Evolutionary conservation across 2,888 invertebrate genomes (phyloP).

Genomic region (Chaitophorus viminalis): DNA sequence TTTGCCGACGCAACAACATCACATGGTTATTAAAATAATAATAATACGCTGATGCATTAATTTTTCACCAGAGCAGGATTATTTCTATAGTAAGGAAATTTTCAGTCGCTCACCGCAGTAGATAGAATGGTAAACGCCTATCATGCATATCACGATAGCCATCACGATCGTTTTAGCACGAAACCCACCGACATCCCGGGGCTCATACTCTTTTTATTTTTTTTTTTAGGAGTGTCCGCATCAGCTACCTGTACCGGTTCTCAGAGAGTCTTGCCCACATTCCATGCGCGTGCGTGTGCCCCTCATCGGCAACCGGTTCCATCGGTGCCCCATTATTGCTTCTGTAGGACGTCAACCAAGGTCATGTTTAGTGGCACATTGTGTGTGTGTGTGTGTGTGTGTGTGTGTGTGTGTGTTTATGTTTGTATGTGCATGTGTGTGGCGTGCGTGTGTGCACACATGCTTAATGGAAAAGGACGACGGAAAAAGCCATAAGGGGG

Average conservation of each 20-base stretch:
- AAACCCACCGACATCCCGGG: constrained; percentile 17
- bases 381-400: not conserved
- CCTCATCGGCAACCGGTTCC: constrained; percentile 49
- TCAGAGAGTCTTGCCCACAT: constrained; percentile 43
- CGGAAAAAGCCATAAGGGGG: constrained; percentile 30
- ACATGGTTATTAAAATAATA: too few species aligned
- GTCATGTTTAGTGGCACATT: constrained; percentile 52
- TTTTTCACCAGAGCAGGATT: not conserved
- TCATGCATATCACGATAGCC: not conserved
- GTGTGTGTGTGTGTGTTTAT: not conserved
- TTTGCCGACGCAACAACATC: too few species aligned
- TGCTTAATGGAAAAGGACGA: constrained; percentile 24
- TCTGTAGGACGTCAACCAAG: constrained; percentile 57
- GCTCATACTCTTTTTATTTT: not conserved
- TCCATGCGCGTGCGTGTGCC: constrained; percentile 37
- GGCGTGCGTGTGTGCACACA: too few species aligned
- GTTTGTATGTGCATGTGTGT: not conserved
- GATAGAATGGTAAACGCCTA: not conserved
- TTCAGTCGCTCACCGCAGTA: not conserved
- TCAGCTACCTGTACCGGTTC: constrained; percentile 62
- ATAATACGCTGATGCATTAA: too few species aligned
- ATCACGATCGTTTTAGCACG: constrained; percentile 44
- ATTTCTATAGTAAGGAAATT: not conserved
- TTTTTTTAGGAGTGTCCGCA: constrained; percentile 49
- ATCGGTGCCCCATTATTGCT: constrained; percentile 51